A percentile compares a stretch with the other conserved stretches of the same genome.
These are phyloP conservation scores for Tetragonisca angustula DNA, from an alignment of 2,888 invertebrate species.

Conservation along the genomic window DNA sequence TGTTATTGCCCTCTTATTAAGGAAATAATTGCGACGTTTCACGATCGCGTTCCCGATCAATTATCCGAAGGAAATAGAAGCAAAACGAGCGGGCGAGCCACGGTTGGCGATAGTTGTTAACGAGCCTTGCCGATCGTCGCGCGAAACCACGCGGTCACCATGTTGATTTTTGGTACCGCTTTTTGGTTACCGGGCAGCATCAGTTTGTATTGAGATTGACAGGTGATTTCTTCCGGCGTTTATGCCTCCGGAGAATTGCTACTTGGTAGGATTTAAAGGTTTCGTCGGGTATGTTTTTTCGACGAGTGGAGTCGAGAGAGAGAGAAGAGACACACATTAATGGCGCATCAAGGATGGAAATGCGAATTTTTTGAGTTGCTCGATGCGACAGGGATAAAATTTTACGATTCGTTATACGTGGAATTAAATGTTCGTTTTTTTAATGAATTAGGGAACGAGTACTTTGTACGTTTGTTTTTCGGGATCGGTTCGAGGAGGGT, in stretches of 20 bases:
- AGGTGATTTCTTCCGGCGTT: not conserved
- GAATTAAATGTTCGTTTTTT: not conserved
- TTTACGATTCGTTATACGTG: not conserved
- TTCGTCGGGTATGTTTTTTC: not conserved
- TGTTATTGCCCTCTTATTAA: constrained; percentile 62
- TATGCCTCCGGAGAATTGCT: not conserved
- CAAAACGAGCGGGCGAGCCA: constrained; percentile 12
- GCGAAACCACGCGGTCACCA: constrained; percentile 16
- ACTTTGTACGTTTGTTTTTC: too few relatives aligned
- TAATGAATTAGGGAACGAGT: not conserved
- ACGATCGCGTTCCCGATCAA: constrained; percentile 47
- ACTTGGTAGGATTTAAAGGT: not conserved
- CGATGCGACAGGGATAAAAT: not conserved
- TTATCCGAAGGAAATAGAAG: constrained; percentile 49
- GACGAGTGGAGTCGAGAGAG: not conserved
- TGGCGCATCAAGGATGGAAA: not conserved
- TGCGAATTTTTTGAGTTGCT: not conserved
- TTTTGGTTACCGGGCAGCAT: not conserved
- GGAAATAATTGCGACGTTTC: constrained; percentile 54
- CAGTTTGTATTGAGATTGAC: not conserved
- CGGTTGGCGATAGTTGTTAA: constrained; percentile 14
- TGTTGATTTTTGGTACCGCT: constrained; percentile 1
- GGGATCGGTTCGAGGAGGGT: too few relatives aligned
- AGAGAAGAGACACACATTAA: not conserved
- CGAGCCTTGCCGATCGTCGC: constrained; percentile 22